Evolutionary conservation across 2,888 invertebrate species (phyloP).

Genomic region (Agrenia bidenticulata): DNA sequence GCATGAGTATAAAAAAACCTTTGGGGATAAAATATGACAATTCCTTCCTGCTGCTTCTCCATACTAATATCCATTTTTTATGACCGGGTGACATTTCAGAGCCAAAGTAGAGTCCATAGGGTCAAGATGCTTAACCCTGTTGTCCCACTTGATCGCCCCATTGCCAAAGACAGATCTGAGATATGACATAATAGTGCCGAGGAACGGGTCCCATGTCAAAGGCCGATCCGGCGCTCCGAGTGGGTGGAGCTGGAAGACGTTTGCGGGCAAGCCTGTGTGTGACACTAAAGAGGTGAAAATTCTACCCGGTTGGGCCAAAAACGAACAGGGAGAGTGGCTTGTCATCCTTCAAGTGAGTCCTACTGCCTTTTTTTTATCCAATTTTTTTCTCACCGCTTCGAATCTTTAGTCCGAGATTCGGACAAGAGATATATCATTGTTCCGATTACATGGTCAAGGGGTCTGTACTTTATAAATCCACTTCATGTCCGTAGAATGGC

Average conservation of each 20-base stretch:
- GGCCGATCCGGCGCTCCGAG: constrained; percentile 28
- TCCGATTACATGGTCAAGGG: too few species aligned
- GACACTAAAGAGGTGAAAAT: constrained; percentile 51
- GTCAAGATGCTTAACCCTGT: constrained; percentile 47
- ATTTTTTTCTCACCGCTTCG: too few species aligned
- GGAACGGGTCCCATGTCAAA: constrained; percentile 32
- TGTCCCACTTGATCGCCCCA: constrained; percentile 52
- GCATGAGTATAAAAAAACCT: too few species aligned
- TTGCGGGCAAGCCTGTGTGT: constrained; percentile 51
- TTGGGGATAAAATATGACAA: too few species aligned
- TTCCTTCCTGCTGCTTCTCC: too few species aligned
- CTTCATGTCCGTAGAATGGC: too few species aligned
- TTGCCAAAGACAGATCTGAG: constrained; percentile 51
- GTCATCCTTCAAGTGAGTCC: constrained; percentile 50
- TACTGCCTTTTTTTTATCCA: too few species aligned
- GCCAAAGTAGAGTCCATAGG: constrained; percentile 49
- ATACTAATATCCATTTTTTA: too few species aligned
- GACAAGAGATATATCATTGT: too few species aligned
- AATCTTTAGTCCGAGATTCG: too few species aligned
- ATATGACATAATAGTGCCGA: constrained; percentile 40
- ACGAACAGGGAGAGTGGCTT: constrained; percentile 51
- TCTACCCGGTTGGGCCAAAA: constrained; percentile 52
- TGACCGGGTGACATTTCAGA: constrained; percentile 18
- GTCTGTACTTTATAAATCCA: too few species aligned
- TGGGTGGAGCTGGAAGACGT: constrained; percentile 51